Evolutionary conservation across 1,140 invertebrate species (phyloP).

Genomic region (Vollenhovia emeryi): DNA sequence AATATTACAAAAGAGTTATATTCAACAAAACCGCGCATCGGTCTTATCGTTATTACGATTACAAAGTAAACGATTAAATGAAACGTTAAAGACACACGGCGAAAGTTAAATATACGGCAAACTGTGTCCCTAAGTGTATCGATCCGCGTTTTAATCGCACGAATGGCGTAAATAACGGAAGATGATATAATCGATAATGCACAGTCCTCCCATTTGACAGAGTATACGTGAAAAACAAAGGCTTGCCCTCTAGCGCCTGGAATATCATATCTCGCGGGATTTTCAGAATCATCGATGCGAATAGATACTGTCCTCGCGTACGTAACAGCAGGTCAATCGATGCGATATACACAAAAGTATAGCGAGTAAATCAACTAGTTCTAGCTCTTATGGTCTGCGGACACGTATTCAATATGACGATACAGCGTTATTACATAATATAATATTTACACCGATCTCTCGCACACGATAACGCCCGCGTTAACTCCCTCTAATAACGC

Average conservation of each 20-base stretch:
- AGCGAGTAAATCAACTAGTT: not conserved
- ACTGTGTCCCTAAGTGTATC: not conserved
- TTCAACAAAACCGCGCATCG: not conserved
- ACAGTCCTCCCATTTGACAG: not conserved
- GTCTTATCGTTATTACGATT: not conserved
- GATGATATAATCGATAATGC: constrained; percentile 26
- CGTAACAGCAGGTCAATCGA: constrained; percentile 21
- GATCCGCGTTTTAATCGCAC: not conserved
- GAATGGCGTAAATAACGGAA: not conserved
- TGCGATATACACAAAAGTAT: constrained; percentile 12
- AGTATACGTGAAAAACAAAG: not conserved
- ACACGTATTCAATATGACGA: not conserved
- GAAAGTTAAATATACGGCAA: constrained; percentile 11
- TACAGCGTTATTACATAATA: not conserved
- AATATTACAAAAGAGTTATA: not conserved
- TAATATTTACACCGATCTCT: not conserved
- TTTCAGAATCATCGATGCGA: not conserved
- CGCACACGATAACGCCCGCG: not conserved
- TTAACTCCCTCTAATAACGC: not conserved
- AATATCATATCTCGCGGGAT: not conserved
- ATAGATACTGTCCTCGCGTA: not conserved
- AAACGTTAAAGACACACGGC: not conserved
- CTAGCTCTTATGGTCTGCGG: not conserved
- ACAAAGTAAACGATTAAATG: not conserved
- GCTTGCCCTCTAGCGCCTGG: not conserved